Percentiles rank a stretch among this genome's conserved stretches.
Evolutionary conservation across 64 coral and sea anemone species (phyloP).

Genomic region (Montipora efflorescens): DNA sequence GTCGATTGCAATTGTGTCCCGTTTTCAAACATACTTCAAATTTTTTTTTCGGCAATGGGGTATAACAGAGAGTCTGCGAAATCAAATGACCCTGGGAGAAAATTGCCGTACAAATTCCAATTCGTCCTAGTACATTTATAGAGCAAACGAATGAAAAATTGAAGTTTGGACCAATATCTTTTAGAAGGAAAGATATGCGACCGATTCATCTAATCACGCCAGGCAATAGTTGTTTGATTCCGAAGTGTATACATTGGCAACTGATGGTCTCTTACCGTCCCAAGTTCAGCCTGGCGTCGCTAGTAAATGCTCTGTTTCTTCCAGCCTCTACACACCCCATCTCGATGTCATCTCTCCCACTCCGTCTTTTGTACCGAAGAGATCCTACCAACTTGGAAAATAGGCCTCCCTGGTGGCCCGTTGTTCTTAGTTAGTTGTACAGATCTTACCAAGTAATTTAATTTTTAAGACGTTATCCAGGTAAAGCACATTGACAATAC

Average conservation of each 20-base stretch:
- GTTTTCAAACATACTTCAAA: too few species aligned
- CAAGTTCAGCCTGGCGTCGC: conserved; percentile 26
- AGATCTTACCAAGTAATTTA: not conserved
- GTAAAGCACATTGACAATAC: too few species aligned
- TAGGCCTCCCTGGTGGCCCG: conserved; percentile 24
- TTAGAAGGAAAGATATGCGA: not conserved
- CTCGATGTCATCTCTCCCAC: conserved; percentile 20
- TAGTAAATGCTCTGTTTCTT: conserved; percentile 33
- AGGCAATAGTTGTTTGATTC: too few species aligned
- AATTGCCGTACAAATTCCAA: too few species aligned
- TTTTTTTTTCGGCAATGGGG: too few species aligned
- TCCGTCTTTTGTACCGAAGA: not conserved
- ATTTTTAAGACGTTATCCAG: too few species aligned
- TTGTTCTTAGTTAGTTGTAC: not conserved
- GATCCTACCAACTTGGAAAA: conserved; percentile 47
- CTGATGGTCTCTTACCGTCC: conserved; percentile 15
- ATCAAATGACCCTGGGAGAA: not conserved
- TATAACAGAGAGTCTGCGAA: too few species aligned
- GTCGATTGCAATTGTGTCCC: too few species aligned
- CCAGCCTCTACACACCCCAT: not conserved
- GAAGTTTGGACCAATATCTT: not conserved
- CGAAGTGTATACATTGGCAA: too few species aligned
- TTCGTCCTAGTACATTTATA: too few species aligned
- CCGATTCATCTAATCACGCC: not conserved
- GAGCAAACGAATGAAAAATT: not conserved